Evolutionary conservation across 2,797 vertebrate genomes (phyloP).

Genomic region (Valencia hispanica): DNA sequence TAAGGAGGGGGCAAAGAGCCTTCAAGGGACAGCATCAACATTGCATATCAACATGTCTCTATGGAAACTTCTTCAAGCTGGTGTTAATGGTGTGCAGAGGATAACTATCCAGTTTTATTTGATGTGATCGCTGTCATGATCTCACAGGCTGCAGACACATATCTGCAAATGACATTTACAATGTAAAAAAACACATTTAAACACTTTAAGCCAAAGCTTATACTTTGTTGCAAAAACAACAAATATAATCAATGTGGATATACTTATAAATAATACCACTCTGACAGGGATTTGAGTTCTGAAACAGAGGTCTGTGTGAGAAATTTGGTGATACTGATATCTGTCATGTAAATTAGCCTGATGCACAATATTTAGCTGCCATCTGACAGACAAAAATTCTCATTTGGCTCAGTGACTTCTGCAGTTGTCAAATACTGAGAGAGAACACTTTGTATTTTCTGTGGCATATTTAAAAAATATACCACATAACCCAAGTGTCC

Average conservation of each 20-base stretch:
- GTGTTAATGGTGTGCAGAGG: conserved; percentile 33
- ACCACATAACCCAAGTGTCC: neutral
- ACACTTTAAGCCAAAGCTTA: neutral
- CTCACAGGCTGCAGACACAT: conserved; percentile 19
- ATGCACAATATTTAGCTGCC: neutral
- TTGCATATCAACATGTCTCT: conserved; percentile 59
- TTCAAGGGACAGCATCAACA: conserved; percentile 47
- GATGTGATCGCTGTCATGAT: conserved; percentile 17
- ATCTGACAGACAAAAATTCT: neutral
- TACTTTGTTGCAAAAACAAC: neutral
- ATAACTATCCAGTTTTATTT: conserved; percentile 30
- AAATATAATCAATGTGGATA: neutral
- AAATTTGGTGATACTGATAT: neutral
- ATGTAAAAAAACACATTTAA: neutral
- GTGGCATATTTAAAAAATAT: neutral
- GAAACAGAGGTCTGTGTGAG: neutral
- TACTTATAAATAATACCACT: neutral
- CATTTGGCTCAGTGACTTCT: neutral
- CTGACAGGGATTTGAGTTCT: neutral
- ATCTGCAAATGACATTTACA: neutral
- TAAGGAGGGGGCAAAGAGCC: conserved; percentile 46
- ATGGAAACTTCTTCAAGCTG: conserved; percentile 52
- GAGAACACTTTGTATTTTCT: neutral
- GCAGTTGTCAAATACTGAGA: neutral
- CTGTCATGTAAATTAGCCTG: neutral